Evolutionary conservation across 1,140 invertebrate genomes (phyloP).

Genomic region (Pogonomyrmex californicus): DNA sequence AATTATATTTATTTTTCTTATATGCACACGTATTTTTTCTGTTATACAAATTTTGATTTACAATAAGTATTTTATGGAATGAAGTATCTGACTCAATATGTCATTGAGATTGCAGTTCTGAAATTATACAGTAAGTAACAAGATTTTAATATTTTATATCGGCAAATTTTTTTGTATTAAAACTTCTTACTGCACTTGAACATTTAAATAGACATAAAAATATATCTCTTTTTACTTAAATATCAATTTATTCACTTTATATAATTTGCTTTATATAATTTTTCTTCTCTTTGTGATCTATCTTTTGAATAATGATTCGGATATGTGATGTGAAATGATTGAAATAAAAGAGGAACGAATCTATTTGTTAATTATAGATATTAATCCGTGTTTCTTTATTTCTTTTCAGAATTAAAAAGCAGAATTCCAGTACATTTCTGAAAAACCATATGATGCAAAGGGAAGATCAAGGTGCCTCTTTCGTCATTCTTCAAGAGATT

Average conservation of each 20-base stretch:
- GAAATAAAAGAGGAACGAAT: background rate
- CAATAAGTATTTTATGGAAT: constrained; percentile 1
- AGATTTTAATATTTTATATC: constrained; percentile 42
- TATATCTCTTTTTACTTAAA: background rate
- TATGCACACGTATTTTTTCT: background rate
- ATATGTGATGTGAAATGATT: background rate
- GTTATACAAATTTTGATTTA: background rate
- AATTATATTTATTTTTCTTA: background rate
- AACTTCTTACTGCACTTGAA: background rate
- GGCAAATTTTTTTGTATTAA: constrained; percentile 4
- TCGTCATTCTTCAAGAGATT: constrained; percentile 29
- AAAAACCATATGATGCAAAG: background rate
- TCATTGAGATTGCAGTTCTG: constrained; percentile 38
- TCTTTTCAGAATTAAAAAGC: constrained; percentile 45
- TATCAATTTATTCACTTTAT: background rate
- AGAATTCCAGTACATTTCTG: background rate
- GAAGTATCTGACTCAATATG: background rate
- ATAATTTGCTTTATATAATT: constrained; percentile 9
- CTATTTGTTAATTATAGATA: constrained; percentile 2
- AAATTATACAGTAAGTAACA: constrained; percentile 53
- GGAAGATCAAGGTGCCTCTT: background rate
- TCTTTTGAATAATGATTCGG: background rate
- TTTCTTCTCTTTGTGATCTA: background rate
- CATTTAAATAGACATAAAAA: constrained; percentile 1
- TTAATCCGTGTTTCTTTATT: constrained; percentile 24